phyloP scores from a whole-genome alignment of 2,113 vertebrate genomes.

The Tenebrosternarchus preto region DNA sequence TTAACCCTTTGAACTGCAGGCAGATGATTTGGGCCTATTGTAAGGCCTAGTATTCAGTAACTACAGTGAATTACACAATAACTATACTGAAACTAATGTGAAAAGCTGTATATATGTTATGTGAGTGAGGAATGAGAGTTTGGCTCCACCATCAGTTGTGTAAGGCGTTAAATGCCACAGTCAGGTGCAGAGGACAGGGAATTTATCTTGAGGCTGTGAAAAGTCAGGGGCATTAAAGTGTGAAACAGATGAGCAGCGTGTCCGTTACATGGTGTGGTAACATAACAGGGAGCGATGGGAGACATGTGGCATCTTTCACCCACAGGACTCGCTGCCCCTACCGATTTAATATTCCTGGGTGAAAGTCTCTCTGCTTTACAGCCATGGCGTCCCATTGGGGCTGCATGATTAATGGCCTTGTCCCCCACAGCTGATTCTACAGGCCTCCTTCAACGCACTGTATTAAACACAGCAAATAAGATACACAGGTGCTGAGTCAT shows the following conservation, averaged over 20 bases:
- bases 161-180: not conserved
- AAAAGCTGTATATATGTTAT: too few species aligned
- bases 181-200: not conserved
- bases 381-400: slow-evolving; percentile 2
- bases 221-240: not conserved
- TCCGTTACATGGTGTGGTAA: not conserved
- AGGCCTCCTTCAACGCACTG: slow-evolving; percentile 13
- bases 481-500: not conserved
- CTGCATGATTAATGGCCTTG: slow-evolving; percentile 23
- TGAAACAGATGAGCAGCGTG: not conserved
- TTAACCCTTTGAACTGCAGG: too few species aligned
- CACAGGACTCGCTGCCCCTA: too few species aligned
- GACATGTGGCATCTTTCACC: not conserved
- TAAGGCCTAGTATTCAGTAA: too few species aligned
- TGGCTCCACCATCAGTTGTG: too few species aligned
- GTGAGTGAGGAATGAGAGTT: too few species aligned
- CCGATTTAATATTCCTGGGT: not conserved
- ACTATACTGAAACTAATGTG: too few species aligned
- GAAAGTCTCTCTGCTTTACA: slow-evolving; percentile 8
- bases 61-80: not conserved
- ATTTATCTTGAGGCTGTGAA: not conserved
- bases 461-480: slow-evolving; percentile 21
- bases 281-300: not conserved
- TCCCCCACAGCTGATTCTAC: slow-evolving; percentile 19
- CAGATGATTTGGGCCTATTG: not conserved